Evolutionary conservation across 2,888 invertebrate species (phyloP).

Genomic region (Micropterix aruncella): DNA sequence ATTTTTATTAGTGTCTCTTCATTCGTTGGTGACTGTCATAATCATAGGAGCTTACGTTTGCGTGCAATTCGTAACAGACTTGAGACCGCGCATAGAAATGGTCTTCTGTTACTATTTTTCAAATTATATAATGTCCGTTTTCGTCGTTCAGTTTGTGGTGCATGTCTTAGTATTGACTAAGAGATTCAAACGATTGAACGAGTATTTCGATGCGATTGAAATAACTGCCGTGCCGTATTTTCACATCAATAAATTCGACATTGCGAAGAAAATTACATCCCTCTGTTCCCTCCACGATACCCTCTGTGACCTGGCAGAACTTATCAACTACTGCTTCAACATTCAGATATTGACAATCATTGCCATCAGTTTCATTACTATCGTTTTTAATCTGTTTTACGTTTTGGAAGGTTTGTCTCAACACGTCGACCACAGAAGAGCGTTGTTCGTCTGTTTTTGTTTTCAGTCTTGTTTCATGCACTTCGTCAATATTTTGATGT

Average conservation of each 20-base stretch:
- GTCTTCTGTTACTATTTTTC: background rate
- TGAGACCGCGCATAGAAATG: background rate
- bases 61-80: background rate
- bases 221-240: too few species aligned
- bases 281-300: background rate
- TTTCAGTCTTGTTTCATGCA: background rate
- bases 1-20: background rate
- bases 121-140: background rate
- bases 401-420: background rate
- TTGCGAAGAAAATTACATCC: background rate
- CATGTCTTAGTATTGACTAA: background rate
- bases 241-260: background rate
- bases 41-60: background rate
- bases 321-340: background rate
- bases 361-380: background rate
- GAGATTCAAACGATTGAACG: background rate
- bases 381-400: background rate
- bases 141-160: background rate
- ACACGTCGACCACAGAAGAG: background rate
- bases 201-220: background rate
- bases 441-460: background rate
- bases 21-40: background rate
- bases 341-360: background rate
- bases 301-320: background rate
- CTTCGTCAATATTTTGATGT: background rate